Evolutionary conservation across 2,113 vertebrate species (phyloP), one percentile per base, ranked within the genome.

Genomic region (Turdus rufiventris): DNA sequence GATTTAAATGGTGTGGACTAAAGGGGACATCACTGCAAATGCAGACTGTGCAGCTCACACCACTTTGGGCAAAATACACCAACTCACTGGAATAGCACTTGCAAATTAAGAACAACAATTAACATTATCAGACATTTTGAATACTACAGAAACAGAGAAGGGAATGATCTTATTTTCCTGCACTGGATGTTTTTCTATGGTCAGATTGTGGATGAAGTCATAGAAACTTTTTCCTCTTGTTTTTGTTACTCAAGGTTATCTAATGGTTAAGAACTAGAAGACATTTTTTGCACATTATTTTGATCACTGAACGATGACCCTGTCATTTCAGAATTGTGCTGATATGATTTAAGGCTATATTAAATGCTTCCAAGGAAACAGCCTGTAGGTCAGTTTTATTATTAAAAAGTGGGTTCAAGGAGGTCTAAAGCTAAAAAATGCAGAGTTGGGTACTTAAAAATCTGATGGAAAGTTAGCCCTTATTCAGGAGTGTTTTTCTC

Each of bases 381-480:
- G 56, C 81, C 67, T 17, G 18, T 25, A 79, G 75, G 66, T 71
- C 87, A 42, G 31, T 68, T 93, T 42, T 36, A 14, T 36, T 88
- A 91, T 51, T 65, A 86, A 80, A 76, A 88, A 67, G 60, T 45
- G 51, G 56, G 67, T 95, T 89, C 60, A 43, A 76, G 43, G 36
- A 88, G 56, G 85, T 48, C 63, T 63, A 61, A 80, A 56, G 71
- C 63, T 96, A 90, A 89, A 94, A 94, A 80, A 14, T 8, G 34
- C 1, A 12, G 53, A 81, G 14, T 7, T 34, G 72, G 51, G 51
- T 91, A 77, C 71, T 84, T 67, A 92, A 94, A 89, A 93, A 92
- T 79, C 45, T 29, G 43, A 47, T 50, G 15, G 80, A 70, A 89
- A 96, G 31, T 74, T 96, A 97, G 96, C 95, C 95, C 95, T 97